Conservation (phyloP, 2,888 invertebrate species). For the Lysandra coridon region DNA sequence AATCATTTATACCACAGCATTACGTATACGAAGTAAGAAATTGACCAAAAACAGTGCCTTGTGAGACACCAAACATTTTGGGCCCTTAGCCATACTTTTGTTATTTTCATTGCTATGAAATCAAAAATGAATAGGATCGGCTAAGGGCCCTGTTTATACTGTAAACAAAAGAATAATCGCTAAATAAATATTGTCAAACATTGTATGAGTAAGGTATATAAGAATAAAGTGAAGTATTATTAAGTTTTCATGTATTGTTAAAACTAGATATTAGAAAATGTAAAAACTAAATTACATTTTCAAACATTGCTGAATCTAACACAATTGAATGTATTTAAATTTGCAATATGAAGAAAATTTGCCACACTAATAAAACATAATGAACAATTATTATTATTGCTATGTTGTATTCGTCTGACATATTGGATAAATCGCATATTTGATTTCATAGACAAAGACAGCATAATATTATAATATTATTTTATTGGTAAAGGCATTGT, state of each 20-base stretch:
- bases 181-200: neutral
- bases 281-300: too few relatives aligned
- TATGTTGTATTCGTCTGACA: too few relatives aligned
- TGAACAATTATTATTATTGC: too few relatives aligned
- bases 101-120: neutral
- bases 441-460: neutral
- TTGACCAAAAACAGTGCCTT: constrained; percentile 8
- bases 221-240: too few relatives aligned
- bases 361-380: too few relatives aligned
- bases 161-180: neutral
- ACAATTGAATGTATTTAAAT: too few relatives aligned
- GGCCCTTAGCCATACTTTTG: neutral
- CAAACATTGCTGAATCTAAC: too few relatives aligned
- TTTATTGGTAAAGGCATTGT: neutral
- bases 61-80: neutral
- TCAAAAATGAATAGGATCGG: neutral
- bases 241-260: too few relatives aligned
- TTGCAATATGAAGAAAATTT: too few relatives aligned
- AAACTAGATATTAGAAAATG: too few relatives aligned
- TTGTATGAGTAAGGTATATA: neutral
- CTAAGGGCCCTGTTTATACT: neutral
- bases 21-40: constrained; percentile 7
- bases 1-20: neutral
- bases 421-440: too few relatives aligned
- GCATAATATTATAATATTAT: neutral